Evolutionary conservation across 1,140 invertebrate species (phyloP).

Genomic region (Mizuhopecten yessoensis): DNA sequence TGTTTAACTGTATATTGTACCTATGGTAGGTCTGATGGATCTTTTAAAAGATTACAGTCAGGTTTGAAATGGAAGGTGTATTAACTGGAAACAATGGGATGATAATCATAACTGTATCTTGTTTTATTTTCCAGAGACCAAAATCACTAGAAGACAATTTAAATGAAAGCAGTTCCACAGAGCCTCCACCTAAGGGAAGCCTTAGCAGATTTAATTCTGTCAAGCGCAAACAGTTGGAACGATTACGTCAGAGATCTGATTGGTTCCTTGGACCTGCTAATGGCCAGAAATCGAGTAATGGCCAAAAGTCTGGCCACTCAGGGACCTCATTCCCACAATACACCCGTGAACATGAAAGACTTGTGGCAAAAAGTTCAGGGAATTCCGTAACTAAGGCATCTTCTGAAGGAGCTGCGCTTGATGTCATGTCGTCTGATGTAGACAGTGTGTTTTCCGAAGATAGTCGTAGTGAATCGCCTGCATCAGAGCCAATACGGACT

Average conservation of each 20-base stretch:
- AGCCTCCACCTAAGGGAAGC: constrained; percentile 71
- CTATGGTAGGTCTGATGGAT: too few species aligned
- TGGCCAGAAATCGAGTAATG: constrained; percentile 59
- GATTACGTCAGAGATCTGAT: constrained; percentile 79
- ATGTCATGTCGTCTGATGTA: constrained; percentile 76
- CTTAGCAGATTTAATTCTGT: constrained; percentile 81
- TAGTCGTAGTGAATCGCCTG: constrained; percentile 79
- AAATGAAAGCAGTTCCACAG: constrained; percentile 69
- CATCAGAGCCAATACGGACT: constrained; percentile 77
- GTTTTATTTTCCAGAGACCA: constrained; percentile 74
- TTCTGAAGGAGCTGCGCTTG: constrained; percentile 78
- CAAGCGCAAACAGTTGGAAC: constrained; percentile 80
- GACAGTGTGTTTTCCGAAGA: constrained; percentile 80
- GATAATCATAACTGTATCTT: not conserved
- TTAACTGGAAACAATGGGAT: not conserved
- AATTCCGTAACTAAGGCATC: constrained; percentile 79
- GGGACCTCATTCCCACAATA: constrained; percentile 63
- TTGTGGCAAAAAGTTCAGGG: constrained; percentile 74
- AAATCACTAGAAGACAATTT: constrained; percentile 80
- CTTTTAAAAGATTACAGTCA: too few species aligned
- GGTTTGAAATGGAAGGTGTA: too few species aligned
- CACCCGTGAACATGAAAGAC: constrained; percentile 57
- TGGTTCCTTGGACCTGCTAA: constrained; percentile 80
- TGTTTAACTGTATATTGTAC: too few species aligned
- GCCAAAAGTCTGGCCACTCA: constrained; percentile 56